Evolutionary conservation across 2,113 vertebrate genomes (phyloP), one percentile per base, ranked within the genome.

Genomic region (Orycteropus afer): DNA sequence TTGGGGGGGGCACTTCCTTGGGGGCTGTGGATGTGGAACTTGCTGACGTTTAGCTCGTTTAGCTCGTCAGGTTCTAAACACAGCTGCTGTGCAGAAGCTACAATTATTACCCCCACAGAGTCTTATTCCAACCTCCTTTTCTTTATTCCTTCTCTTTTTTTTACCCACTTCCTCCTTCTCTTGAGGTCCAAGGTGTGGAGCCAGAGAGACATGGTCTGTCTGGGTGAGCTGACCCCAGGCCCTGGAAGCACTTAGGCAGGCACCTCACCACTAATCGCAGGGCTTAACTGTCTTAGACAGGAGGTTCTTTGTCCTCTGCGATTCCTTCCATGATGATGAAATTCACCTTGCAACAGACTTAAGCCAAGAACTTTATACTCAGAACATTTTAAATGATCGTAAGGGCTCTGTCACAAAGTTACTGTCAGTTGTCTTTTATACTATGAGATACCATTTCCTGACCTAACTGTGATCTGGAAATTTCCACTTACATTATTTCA

Each of bases 201-300:
- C 61, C 89, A 86, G 49, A 80, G 69, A 65, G 27, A 74, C 57
- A 59, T 81, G 63, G 51, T 97, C 86, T 95, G 88, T 97, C 93
- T 94, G 93, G 69, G 81, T 55, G 88, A 94, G 89, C 81, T 96
- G 93, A 97, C 94, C 95, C 91, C 90, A 88, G 67, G 92, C 92
- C 93, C 92, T 97, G 88, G 92, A 96, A 96, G 81, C 88, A 96
- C 71, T 96, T 96, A 95, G 73, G 90, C 96, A 57, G 81, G 96
- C 37, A 49, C 84, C 96, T 96, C 13, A 74, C 81, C 59, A 67
- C 71, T 96, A 96, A 96, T 96, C 23, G 0, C 73, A 47, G 81
- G 88, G 86, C 55, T 96, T 87, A 94, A 90, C 88, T 95, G 85
- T 94, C 92, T 97, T 88, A 78, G 93, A 97, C 94, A 97, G 97